Evolutionary conservation across 2,888 invertebrate genomes (phyloP).

Genomic region (Drosophila borborema): DNA sequence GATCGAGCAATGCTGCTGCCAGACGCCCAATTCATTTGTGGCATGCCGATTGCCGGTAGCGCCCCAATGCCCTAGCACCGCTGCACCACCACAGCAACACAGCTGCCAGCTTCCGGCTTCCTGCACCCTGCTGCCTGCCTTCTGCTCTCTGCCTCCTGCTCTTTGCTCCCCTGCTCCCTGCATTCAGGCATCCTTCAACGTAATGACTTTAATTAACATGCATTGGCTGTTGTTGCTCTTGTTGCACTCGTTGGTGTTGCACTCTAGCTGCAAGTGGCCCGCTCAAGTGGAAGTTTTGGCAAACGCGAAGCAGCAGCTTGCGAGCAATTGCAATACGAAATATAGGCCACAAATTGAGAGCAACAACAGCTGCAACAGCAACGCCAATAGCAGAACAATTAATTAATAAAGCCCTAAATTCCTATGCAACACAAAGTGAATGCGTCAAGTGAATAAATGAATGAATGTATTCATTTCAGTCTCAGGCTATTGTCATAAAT

Average conservation of each 20-base stretch:
- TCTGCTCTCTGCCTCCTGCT: neutral
- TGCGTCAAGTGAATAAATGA: neutral
- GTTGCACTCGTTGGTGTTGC: slow-evolving; percentile 15
- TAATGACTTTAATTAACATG: slow-evolving; percentile 76
- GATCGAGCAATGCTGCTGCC: slow-evolving; percentile 5
- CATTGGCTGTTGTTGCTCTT: slow-evolving; percentile 31
- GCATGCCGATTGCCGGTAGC: slow-evolving; percentile 2
- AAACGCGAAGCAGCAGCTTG: slow-evolving; percentile 22
- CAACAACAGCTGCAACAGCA: slow-evolving; percentile 20
- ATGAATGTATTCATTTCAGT: slow-evolving; percentile 2
- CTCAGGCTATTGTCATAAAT: neutral
- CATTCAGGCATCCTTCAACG: slow-evolving; percentile 42
- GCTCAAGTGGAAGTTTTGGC: slow-evolving; percentile 55
- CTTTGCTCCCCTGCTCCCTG: neutral
- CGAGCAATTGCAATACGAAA: slow-evolving; percentile 27
- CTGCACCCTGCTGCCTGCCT: neutral
- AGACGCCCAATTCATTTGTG: slow-evolving; percentile 36
- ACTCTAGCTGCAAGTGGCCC: slow-evolving; percentile 33
- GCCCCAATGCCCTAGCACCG: neutral
- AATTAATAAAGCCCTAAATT: slow-evolving; percentile 24
- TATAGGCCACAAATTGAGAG: slow-evolving; percentile 52
- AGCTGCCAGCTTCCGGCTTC: neutral
- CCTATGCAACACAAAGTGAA: neutral
- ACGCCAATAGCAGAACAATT: slow-evolving; percentile 27
- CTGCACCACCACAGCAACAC: neutral